Percentiles rank a stretch among this genome's conserved stretches.
Conservation (phyloP, 2,113 vertebrate genomes). For the Lichenostomus cassidix region DNA sequence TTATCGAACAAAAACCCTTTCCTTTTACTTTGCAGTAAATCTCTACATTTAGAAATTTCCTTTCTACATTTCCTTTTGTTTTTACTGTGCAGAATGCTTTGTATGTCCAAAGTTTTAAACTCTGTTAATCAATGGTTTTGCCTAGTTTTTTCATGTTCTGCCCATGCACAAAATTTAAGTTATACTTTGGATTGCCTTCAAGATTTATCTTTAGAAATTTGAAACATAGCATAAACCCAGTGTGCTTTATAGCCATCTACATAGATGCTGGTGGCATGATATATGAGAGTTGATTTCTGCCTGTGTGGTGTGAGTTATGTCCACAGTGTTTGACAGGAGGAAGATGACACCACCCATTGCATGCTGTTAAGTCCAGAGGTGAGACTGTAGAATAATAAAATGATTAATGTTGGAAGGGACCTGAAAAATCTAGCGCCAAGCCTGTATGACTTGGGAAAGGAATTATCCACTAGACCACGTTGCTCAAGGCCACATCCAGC, state of each 20-base stretch:
- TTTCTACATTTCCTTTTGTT: too few species aligned
- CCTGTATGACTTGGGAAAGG: rapidly evolving
- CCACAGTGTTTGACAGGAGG: not conserved
- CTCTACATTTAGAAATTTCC: too few species aligned
- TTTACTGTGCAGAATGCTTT: not conserved
- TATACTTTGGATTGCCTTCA: slow-evolving; percentile 34
- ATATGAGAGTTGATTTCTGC: not conserved
- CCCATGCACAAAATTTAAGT: not conserved
- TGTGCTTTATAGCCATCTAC: not conserved
- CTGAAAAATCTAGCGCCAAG: not conserved
- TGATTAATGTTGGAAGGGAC: not conserved
- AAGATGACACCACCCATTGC: not conserved
- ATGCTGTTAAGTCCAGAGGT: not conserved
- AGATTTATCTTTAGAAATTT: slow-evolving; percentile 23
- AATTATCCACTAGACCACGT: not conserved
- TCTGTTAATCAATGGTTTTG: not conserved
- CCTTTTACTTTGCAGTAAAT: not conserved
- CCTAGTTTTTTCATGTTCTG: not conserved
- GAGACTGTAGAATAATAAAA: not conserved
- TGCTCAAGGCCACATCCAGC: not conserved
- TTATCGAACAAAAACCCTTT: not conserved
- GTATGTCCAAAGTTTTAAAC: not conserved
- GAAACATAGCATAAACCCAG: not conserved
- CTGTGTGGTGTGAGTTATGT: not conserved
- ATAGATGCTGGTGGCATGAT: not conserved